Conservation (phyloP, 2,888 invertebrate species). For the Diloba caeruleocephala region DNA sequence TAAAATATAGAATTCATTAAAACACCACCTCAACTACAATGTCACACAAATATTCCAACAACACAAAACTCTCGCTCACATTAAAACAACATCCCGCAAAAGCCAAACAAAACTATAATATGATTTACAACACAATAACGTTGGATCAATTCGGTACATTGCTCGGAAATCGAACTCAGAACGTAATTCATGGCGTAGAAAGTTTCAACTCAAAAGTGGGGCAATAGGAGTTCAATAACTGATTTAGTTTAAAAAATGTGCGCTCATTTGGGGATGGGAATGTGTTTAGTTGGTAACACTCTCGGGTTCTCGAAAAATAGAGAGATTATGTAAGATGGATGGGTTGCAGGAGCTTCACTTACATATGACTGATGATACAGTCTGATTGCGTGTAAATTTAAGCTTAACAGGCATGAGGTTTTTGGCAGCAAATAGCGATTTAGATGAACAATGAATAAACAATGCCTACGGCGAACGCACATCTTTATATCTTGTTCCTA, state of each 20-base stretch:
- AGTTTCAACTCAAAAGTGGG: constrained; percentile 52
- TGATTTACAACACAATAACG: constrained; percentile 53
- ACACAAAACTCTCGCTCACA: constrained; percentile 37
- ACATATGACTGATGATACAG: no score
- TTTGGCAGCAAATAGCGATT: no score
- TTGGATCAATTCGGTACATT: constrained; percentile 35
- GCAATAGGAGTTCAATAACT: constrained; percentile 50
- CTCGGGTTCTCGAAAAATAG: no score
- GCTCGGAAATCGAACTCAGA: constrained; percentile 43
- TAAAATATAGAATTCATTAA: constrained; percentile 13
- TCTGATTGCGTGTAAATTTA: no score
- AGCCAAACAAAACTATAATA: constrained; percentile 34
- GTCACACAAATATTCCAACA: constrained; percentile 17
- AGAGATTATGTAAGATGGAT: no score
- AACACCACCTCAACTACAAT: constrained; percentile 13
- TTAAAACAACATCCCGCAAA: constrained; percentile 25
- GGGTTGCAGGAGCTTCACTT: no score
- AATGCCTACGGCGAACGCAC: no score
- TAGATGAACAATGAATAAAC: no score
- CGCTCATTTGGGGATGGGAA: constrained; percentile 10
- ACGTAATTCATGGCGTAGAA: constrained; percentile 56
- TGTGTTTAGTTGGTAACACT: not conserved
- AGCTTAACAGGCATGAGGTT: no score
- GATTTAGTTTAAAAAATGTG: constrained; percentile 38
- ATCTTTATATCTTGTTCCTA: no score